Percentiles rank a stretch among this genome's conserved stretches.
These are phyloP conservation scores for Borostomias antarcticus DNA, from an alignment of 2,797 vertebrate genomes.

Conservation along the genomic window DNA sequence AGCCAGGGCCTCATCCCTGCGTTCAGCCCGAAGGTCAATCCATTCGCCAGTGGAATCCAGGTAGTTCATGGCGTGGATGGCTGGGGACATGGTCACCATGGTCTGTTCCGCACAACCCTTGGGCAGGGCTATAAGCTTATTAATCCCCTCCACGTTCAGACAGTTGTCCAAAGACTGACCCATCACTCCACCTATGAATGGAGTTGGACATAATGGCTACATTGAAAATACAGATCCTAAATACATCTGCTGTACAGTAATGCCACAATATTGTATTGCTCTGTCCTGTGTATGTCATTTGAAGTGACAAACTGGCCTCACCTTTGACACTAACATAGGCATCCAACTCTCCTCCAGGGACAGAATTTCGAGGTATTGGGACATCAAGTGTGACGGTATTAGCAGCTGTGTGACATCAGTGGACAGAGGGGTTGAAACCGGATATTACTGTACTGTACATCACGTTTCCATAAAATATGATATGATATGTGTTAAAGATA, in stretches of 20 bases:
- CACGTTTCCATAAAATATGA: background rate
- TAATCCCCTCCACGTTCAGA: conserved; percentile 62
- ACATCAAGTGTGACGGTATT: conserved; percentile 35
- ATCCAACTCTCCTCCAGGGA: conserved; percentile 36
- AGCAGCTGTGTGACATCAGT: conserved; percentile 19
- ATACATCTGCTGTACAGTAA: too few species aligned
- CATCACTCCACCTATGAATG: conserved; percentile 57
- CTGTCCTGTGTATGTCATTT: too few species aligned
- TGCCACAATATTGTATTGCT: too few species aligned
- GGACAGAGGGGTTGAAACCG: background rate
- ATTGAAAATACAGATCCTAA: too few species aligned
- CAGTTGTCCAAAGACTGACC: conserved; percentile 63
- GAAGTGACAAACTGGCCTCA: conserved; percentile 31
- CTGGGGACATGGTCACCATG: conserved; percentile 73
- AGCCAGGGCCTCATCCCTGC: conserved; percentile 56
- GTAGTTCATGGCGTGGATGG: conserved; percentile 68
- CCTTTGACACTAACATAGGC: conserved; percentile 65
- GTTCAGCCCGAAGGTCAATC: conserved; percentile 49
- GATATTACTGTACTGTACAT: background rate
- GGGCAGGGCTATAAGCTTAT: conserved; percentile 67
- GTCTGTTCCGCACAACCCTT: conserved; percentile 76
- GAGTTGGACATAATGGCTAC: background rate
- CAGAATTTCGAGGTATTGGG: conserved; percentile 25
- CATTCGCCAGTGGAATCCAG: conserved; percentile 68
- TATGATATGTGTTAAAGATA: background rate